These are phyloP conservation scores for Lepidotrigona ventralis DNA, from an alignment of 1,140 invertebrate genomes.

Conservation along the genomic window DNA sequence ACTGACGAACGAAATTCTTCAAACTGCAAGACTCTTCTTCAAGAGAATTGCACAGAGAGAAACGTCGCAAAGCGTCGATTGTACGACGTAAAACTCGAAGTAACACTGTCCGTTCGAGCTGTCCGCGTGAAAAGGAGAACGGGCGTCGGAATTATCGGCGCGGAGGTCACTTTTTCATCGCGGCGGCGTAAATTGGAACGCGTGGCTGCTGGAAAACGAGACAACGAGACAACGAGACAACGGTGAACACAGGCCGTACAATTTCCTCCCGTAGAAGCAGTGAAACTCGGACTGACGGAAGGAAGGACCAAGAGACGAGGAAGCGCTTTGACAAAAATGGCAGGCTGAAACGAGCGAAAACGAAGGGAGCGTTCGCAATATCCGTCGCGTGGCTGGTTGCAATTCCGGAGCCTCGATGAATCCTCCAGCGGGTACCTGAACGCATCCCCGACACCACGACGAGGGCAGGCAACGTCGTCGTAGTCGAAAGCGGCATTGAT, in stretches of 20 bases:
- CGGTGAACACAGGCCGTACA: background rate
- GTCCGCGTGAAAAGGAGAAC: too few relatives aligned
- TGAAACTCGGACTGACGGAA: background rate
- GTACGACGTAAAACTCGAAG: too few relatives aligned
- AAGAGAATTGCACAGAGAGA: too few relatives aligned
- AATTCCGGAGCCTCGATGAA: conserved; percentile 49
- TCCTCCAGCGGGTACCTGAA: conserved; percentile 6
- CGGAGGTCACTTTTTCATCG: too few relatives aligned
- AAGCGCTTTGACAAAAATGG: conserved; percentile 40
- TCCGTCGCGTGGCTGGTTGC: conserved; percentile 52
- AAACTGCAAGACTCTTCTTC: too few relatives aligned
- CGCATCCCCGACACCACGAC: background rate
- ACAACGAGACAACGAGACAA: too few relatives aligned
- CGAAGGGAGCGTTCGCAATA: conserved; percentile 47
- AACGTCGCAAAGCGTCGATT: too few relatives aligned
- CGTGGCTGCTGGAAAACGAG: background rate
- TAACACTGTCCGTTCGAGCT: too few relatives aligned
- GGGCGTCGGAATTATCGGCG: too few relatives aligned
- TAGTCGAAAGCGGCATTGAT: conserved; percentile 61
- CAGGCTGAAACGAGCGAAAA: conserved; percentile 36
- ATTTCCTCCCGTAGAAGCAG: conserved; percentile 9
- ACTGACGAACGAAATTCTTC: too few relatives aligned
- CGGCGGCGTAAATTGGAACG: too few relatives aligned
- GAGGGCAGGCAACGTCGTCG: conserved; percentile 26
- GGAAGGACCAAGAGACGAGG: background rate